Base-by-base conservation (phyloP, 2,113 vertebrate species). In the Onychorhynchus coronatus region DNA sequence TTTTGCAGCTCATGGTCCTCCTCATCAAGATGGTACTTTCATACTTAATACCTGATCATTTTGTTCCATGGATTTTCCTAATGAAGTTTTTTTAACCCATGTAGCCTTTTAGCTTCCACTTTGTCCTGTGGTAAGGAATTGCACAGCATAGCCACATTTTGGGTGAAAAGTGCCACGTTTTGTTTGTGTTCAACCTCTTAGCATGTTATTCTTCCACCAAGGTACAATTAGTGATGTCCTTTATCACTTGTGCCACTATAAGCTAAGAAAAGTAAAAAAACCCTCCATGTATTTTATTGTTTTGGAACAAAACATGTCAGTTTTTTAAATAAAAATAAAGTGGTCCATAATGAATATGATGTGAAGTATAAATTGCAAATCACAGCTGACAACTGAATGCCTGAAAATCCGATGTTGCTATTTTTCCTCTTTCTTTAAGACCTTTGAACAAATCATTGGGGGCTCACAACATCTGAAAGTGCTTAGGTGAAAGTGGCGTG, bases 391-490 rank as follows among this genome's bases (percentile, higher is more conserved):
- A 96, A 81, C 1, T 77, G 89, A 81, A 73, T 85, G 37, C 61
- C 85, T 94, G 91, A 92, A 96, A 96, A 95, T 94, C 80, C 33
- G 76, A 93, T 87, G 88, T 42, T 94, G 96, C 95, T 91, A 47
- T 75, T 96, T 96, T 93, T 18, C 52, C 58, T 58, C 89, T 92
- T 93, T 90, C 93, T 91, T 89, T 82, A 89, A 93, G 94, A 88
- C 72, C 85, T 97, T 97, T 96, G 95, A 97, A 89, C 42, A 96
- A 93, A 79, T 91, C 95, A 84, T 68, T 79, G 41, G 91, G 91
- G 96, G 82, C 83, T 93, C 84, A 53, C 91, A 95, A 93, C 94
- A 95, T 95, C 95, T 95, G 93, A 94, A 95, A 96, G 76, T 52
- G 91, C 87, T 94, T 90, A 96, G 96, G 94, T 95, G 93, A 93